Conservation (phyloP, 2,797 vertebrate genomes). For the Pipistrellus pygmaeus region DNA sequence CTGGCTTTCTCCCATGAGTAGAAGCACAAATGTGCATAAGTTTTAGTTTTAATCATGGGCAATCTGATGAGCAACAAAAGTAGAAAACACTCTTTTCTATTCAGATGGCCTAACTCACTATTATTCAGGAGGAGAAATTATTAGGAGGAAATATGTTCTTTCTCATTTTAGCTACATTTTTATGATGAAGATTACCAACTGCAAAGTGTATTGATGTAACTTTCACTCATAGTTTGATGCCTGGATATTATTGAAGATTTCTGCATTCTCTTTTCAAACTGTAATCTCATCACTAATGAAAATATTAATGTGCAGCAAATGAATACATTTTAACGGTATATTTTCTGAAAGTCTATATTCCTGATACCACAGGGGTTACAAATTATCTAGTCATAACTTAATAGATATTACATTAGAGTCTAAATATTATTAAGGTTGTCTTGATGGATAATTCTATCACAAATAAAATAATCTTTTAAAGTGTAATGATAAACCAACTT, state of each 20-base stretch:
- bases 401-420: slow-evolving; percentile 56
- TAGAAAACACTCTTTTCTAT: slow-evolving; percentile 40
- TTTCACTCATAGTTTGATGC: slow-evolving; percentile 66
- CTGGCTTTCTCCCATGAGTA: neutral
- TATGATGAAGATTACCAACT: slow-evolving; percentile 58
- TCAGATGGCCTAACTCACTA: slow-evolving; percentile 21
- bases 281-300: slow-evolving; percentile 71
- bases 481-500: slow-evolving; percentile 61
- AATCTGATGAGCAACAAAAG: neutral
- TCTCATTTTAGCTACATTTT: slow-evolving; percentile 53
- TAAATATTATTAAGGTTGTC: slow-evolving; percentile 71
- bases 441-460: slow-evolving; percentile 71
- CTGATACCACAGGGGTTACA: slow-evolving; percentile 65
- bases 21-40: neutral
- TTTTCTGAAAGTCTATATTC: slow-evolving; percentile 71
- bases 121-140: slow-evolving; percentile 60
- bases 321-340: slow-evolving; percentile 75
- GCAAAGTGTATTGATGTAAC: slow-evolving; percentile 30
- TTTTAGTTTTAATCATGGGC: neutral
- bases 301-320: slow-evolving; percentile 70
- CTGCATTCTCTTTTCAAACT: slow-evolving; percentile 62
- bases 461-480: slow-evolving; percentile 74
- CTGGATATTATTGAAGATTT: slow-evolving; percentile 67
- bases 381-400: slow-evolving; percentile 71
- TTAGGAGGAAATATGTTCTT: slow-evolving; percentile 55